A percentile compares a stretch with the other conserved stretches of the same genome.
These are phyloP conservation scores for Nansenia antarctica DNA, from an alignment of 2,113 vertebrate genomes.

Conservation along the genomic window DNA sequence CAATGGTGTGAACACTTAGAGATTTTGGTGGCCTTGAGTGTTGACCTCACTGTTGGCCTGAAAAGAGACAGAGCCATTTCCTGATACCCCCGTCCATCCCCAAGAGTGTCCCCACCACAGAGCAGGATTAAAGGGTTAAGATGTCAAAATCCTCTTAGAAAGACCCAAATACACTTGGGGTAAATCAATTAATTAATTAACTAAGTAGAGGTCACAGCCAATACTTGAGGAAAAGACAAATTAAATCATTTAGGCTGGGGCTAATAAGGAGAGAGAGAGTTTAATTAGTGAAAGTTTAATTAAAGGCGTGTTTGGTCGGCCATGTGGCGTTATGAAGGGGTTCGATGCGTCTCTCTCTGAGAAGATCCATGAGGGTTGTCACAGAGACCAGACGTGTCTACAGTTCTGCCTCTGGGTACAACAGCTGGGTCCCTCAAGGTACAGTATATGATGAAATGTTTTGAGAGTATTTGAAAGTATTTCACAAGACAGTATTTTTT, in stretches of 20 bases:
- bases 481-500: no score
- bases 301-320: constrained; percentile 73
- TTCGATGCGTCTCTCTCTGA: constrained; percentile 62
- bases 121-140: constrained; percentile 63
- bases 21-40: not conserved
- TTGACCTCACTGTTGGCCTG: not conserved
- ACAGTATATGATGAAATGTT: no score
- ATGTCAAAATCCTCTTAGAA: constrained; percentile 71
- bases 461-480: no score
- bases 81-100: constrained; percentile 2
- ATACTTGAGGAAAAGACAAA: constrained; percentile 76
- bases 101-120: not conserved
- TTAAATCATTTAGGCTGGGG: constrained; percentile 93
- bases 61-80: constrained; percentile 20
- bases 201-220: constrained; percentile 77
- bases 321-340: constrained; percentile 67
- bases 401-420: not conserved
- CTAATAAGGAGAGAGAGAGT: constrained; percentile 88
- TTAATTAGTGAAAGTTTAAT: constrained; percentile 98
- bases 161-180: constrained; percentile 59
- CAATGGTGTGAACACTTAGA: not conserved
- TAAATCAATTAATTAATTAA: constrained; percentile 82
- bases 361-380: constrained; percentile 45
- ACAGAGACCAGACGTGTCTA: not conserved
- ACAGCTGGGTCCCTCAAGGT: no score